Percentiles rank a stretch among this genome's conserved stretches.
Conservation (phyloP, 2,797 vertebrate species). For the Bryconaethiops microstoma region DNA sequence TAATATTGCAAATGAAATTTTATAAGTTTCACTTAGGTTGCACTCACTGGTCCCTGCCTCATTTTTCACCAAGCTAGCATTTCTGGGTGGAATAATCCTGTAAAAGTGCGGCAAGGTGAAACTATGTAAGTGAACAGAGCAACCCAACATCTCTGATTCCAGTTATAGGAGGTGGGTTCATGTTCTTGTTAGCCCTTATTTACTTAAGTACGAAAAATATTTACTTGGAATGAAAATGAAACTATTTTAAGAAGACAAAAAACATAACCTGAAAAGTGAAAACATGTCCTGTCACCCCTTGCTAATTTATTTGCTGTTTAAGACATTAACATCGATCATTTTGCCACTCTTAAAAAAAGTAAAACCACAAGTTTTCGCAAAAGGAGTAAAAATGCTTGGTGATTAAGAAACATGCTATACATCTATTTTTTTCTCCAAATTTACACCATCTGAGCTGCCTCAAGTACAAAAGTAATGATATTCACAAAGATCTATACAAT, state of each 20-base stretch:
- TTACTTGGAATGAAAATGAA: slow-evolving; percentile 42
- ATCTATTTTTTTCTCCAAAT: slow-evolving; percentile 79
- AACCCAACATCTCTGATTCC: slow-evolving; percentile 55
- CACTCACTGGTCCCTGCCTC: not conserved
- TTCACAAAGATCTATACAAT: slow-evolving; percentile 90
- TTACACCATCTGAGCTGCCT: slow-evolving; percentile 98
- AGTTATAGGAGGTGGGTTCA: slow-evolving; percentile 48
- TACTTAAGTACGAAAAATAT: slow-evolving; percentile 58
- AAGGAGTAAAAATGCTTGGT: slow-evolving; percentile 76
- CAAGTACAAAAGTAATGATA: slow-evolving; percentile 86
- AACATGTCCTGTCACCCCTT: slow-evolving; percentile 54
- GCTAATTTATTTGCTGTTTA: slow-evolving; percentile 60
- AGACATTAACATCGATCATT: slow-evolving; percentile 70
- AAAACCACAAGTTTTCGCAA: slow-evolving; percentile 70
- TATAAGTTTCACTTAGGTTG: not conserved
- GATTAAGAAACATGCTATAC: slow-evolving; percentile 90
- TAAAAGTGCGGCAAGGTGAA: slow-evolving; percentile 48
- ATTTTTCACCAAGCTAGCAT: not conserved
- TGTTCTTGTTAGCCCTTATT: slow-evolving; percentile 53
- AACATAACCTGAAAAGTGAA: slow-evolving; percentile 47
- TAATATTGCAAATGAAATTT: not conserved
- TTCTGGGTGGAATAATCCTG: not conserved
- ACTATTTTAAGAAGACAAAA: slow-evolving; percentile 47
- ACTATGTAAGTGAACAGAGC: slow-evolving; percentile 66
- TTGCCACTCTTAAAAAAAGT: slow-evolving; percentile 68